Evolutionary conservation across 2,888 invertebrate genomes (phyloP).

Genomic region (Melipona beecheii): DNA sequence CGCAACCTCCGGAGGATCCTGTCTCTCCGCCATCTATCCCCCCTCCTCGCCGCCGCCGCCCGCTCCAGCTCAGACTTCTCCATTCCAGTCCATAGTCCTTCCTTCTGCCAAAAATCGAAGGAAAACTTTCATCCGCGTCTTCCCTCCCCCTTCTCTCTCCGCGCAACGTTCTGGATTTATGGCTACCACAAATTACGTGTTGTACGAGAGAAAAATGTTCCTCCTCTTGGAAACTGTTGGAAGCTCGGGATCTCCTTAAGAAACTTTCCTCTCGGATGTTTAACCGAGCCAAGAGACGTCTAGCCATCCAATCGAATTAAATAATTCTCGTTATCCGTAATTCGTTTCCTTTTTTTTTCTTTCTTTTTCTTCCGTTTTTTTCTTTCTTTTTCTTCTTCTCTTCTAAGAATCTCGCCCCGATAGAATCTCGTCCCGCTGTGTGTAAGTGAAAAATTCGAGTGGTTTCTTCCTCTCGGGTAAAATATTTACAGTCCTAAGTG

Average conservation of each 20-base stretch:
- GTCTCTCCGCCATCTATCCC: constrained; percentile 38
- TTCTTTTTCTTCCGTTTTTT: no score
- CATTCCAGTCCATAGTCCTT: neutral
- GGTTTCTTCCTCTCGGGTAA: neutral
- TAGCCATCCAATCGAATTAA: neutral
- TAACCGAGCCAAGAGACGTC: neutral
- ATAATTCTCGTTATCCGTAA: neutral
- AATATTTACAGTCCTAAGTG: neutral
- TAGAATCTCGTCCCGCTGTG: no score
- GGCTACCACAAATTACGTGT: constrained; percentile 63
- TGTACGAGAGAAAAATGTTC: constrained; percentile 41
- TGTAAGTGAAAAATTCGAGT: neutral
- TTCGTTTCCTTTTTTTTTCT: neutral
- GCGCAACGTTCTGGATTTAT: constrained; percentile 57
- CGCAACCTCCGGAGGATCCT: constrained; percentile 36
- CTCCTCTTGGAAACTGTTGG: neutral
- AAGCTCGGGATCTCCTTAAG: neutral
- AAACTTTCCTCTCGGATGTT: constrained; percentile 27
- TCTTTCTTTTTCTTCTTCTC: no score
- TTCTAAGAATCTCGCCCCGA: no score
- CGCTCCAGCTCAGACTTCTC: neutral
- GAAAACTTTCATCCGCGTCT: constrained; percentile 66
- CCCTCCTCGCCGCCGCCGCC: neutral
- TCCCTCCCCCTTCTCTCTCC: neutral
- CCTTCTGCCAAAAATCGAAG: constrained; percentile 68